phyloP scores from a whole-genome alignment of 2,113 vertebrate species.

The Xenopus laevis region DNA sequence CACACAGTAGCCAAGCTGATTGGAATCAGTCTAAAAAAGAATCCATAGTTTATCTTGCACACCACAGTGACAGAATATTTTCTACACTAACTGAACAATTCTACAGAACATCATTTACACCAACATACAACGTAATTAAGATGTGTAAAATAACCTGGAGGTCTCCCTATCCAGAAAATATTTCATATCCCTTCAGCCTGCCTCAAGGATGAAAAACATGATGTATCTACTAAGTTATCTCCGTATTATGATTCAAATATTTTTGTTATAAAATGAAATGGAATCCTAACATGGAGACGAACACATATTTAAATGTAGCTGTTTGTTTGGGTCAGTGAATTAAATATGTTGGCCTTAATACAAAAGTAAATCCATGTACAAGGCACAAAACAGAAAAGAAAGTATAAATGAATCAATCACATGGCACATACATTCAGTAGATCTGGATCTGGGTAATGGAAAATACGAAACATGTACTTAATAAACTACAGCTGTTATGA shows the following conservation, averaged over 20 bases:
- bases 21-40: conserved; percentile 33
- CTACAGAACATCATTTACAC: background rate
- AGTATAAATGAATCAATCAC: too few relatives aligned
- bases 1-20: conserved; percentile 21
- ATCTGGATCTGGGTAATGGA: background rate
- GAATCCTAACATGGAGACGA: background rate
- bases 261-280: too few relatives aligned
- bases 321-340: background rate
- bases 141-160: conserved; percentile 16
- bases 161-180: conserved; percentile 4
- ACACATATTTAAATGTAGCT: background rate
- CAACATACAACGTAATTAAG: conserved; percentile 19
- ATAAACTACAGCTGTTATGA: background rate
- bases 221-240: too few relatives aligned
- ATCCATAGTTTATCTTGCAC: conserved; percentile 34
- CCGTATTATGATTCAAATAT: background rate
- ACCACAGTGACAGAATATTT: conserved; percentile 17
- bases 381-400: too few relatives aligned
- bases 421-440: too few relatives aligned
- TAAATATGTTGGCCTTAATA: too few relatives aligned
- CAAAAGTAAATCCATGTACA: too few relatives aligned
- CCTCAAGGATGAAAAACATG: too few relatives aligned
- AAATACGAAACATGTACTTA: conserved; percentile 14
- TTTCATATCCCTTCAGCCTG: background rate
- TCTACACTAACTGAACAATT: conserved; percentile 13